A percentile compares a stretch with the other conserved stretches of the same genome.
Conservation (phyloP, 1,140 invertebrate species). For the Ceratoteleas bidentatus region DNA sequence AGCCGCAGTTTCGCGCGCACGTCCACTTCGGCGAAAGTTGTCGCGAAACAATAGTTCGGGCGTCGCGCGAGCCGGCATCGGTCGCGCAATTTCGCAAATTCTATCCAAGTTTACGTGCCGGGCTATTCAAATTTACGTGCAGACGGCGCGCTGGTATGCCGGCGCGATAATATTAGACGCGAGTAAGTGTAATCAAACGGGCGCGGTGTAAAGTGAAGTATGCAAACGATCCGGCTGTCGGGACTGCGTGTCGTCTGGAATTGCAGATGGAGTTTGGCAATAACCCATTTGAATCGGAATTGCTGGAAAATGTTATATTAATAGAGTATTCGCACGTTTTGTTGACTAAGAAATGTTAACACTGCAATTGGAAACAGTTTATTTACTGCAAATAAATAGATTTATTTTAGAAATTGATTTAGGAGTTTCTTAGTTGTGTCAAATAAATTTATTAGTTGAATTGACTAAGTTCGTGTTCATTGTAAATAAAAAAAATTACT, state of each 20-base stretch:
- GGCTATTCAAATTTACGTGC: conserved; percentile 42
- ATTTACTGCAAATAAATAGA: too few species aligned
- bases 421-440: too few species aligned
- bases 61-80: conserved; percentile 17
- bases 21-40: conserved; percentile 32
- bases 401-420: too few species aligned
- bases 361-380: too few species aligned
- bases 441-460: too few species aligned
- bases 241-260: neutral
- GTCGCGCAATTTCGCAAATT: conserved; percentile 28
- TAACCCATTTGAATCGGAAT: too few species aligned
- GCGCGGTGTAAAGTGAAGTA: conserved; percentile 35
- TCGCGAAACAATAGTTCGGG: conserved; percentile 25
- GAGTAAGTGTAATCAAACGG: conserved; percentile 49
- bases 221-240: conserved; percentile 42
- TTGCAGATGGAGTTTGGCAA: too few species aligned
- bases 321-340: too few species aligned
- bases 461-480: too few species aligned
- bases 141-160: conserved; percentile 31
- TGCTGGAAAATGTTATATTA: too few species aligned
- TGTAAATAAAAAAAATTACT: too few species aligned
- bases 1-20: conserved; percentile 8
- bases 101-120: conserved; percentile 10
- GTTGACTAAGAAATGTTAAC: too few species aligned
- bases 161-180: conserved; percentile 44